phyloP scores from a whole-genome alignment of 2,888 invertebrate species.

The Zonitis immaculata region DNA sequence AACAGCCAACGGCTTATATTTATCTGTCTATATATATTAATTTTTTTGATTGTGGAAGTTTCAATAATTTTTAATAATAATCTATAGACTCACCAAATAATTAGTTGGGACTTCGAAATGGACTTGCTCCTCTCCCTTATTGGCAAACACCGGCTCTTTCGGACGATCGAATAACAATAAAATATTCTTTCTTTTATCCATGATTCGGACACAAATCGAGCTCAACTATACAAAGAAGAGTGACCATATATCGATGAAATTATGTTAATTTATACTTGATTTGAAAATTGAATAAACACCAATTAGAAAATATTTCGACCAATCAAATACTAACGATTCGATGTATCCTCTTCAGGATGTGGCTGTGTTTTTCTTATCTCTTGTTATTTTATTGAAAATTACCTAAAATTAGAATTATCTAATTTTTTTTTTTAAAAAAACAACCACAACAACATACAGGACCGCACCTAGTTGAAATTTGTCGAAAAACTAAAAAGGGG shows the following conservation, averaged over 20 bases:
- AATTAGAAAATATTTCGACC: neutral
- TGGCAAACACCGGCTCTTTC: constrained; percentile 69
- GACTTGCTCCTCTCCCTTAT: constrained; percentile 62
- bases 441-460: neutral
- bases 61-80: constrained; percentile 3
- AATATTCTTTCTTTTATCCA: constrained; percentile 49
- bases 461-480: no score
- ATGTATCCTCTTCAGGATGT: neutral
- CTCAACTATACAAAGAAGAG: no score
- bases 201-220: neutral
- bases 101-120: constrained; percentile 59
- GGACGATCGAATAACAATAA: constrained; percentile 68
- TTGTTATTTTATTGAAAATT: no score
- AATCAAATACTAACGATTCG: neutral
- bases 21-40: constrained; percentile 46
- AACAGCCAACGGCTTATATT: constrained; percentile 56
- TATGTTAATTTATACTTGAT: neutral
- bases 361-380: neutral
- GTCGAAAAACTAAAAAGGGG: no score
- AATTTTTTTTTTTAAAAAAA: no score
- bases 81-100: constrained; percentile 55
- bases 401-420: no score
- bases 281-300: neutral
- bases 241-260: no score
- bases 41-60: neutral